These are phyloP conservation scores for Drosophila guanche DNA, from an alignment of 1,140 invertebrate species.

Conservation along the genomic window DNA sequence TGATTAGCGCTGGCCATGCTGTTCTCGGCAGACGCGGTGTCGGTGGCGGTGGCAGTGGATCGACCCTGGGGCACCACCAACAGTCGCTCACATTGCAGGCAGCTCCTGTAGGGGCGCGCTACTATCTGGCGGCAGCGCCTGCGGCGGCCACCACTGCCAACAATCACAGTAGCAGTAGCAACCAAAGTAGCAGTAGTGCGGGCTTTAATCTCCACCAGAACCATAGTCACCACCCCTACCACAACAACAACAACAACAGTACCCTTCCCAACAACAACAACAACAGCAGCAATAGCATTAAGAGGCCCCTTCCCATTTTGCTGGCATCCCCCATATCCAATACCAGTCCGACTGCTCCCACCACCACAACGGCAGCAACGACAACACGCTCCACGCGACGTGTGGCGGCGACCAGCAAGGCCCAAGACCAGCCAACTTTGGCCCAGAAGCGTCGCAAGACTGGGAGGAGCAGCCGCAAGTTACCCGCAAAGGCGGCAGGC, in stretches of 20 bases:
- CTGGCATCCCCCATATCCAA: conserved; percentile 26
- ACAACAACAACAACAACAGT: conserved; percentile 42
- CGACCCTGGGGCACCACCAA: too few species aligned
- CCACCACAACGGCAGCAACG: conserved; percentile 23
- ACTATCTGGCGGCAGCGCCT: conserved; percentile 39
- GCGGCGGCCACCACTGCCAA: conserved; percentile 16
- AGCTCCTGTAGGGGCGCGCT: conserved; percentile 27
- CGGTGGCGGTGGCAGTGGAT: not conserved
- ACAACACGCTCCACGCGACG: not conserved
- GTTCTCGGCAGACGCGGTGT: conserved; percentile 21
- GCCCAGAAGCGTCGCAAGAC: conserved; percentile 12
- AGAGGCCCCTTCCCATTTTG: conserved; percentile 63
- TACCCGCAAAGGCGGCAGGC: too few species aligned
- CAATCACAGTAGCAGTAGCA: too few species aligned
- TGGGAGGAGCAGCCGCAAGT: not conserved
- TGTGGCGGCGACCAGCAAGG: too few species aligned
- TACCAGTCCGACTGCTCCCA: not conserved
- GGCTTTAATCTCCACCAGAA: not conserved
- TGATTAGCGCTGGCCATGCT: conserved; percentile 33
- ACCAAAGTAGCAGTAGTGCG: too few species aligned
- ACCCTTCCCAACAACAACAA: conserved; percentile 51
- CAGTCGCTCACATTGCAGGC: conserved; percentile 43
- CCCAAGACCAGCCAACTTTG: not conserved
- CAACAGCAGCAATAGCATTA: conserved; percentile 43
- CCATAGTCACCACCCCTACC: not conserved